A percentile compares a stretch with the other conserved stretches of the same genome.
Conservation (phyloP, 2,113 vertebrate species). For the Sprattus sprattus region DNA sequence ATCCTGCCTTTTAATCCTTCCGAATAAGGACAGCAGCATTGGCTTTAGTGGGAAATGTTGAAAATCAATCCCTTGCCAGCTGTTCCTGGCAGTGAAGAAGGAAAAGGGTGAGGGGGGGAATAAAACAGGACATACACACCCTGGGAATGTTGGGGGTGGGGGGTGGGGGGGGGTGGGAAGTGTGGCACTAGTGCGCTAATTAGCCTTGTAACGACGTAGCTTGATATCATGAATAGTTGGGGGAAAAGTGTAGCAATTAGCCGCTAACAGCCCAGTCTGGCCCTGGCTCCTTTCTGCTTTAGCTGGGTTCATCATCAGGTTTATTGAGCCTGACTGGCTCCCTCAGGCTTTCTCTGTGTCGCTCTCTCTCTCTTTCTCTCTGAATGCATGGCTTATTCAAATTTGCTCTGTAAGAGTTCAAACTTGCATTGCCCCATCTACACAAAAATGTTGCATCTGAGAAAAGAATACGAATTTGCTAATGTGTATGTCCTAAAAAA, state of each 20-base stretch:
- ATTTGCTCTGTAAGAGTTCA: not conserved
- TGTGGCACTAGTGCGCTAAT: constrained; percentile 66
- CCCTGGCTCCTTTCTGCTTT: constrained; percentile 51
- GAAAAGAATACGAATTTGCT: not conserved
- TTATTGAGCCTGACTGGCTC: constrained; percentile 69
- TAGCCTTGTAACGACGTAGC: constrained; percentile 51
- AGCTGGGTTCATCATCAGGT: constrained; percentile 68
- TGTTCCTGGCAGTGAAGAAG: constrained; percentile 51
- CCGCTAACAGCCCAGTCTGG: constrained; percentile 61
- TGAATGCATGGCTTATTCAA: constrained; percentile 24
- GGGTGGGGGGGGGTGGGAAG: constrained; percentile 42
- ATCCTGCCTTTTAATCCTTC: constrained; percentile 61
- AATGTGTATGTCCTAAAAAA: not conserved
- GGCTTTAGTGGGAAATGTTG: constrained; percentile 49
- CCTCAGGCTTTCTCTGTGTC: constrained; percentile 53
- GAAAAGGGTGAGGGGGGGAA: constrained; percentile 40
- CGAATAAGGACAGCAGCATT: constrained; percentile 42
- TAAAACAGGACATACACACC: constrained; percentile 35
- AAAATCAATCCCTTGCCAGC: constrained; percentile 53
- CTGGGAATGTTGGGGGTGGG: constrained; percentile 57
- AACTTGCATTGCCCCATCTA: not conserved
- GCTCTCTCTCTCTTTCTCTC: constrained; percentile 46
- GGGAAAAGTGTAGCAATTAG: constrained; percentile 71
- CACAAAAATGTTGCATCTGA: not conserved
- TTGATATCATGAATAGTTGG: constrained; percentile 65